Evolutionary conservation across 2,113 vertebrate species (phyloP).

Genomic region (Hipposideros armiger): DNA sequence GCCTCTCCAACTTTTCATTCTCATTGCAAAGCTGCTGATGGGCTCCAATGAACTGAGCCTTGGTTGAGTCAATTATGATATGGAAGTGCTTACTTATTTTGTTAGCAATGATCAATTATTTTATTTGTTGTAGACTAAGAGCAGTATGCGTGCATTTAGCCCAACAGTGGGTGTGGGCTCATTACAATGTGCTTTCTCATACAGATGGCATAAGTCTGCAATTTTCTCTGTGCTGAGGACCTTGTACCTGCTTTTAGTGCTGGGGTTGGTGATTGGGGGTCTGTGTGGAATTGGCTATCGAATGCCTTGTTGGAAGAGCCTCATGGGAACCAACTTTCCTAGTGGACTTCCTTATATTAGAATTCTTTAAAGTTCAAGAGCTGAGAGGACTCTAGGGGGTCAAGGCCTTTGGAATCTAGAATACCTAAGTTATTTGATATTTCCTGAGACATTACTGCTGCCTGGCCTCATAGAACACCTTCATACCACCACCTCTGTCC

Average conservation of each 20-base stretch:
- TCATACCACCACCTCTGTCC: not conserved
- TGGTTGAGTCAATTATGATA: constrained; percentile 30
- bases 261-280: not conserved
- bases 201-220: constrained; percentile 57
- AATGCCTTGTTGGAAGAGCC: not conserved
- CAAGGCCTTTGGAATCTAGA: not conserved
- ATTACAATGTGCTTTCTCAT: constrained; percentile 55
- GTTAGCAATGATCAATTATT: constrained; percentile 57
- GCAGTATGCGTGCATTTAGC: not conserved
- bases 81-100: constrained; percentile 37
- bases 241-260: not conserved
- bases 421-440: not conserved
- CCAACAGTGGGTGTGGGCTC: constrained; percentile 54
- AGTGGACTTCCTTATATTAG: not conserved
- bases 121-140: constrained; percentile 19
- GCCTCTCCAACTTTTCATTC: not conserved
- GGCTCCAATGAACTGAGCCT: not conserved
- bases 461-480: not conserved
- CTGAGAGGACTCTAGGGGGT: not conserved
- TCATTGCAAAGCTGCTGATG: not conserved
- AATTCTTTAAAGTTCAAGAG: constrained; percentile 4
- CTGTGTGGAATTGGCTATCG: not conserved
- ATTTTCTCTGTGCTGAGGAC: not conserved
- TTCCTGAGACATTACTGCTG: not conserved
- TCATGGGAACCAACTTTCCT: not conserved